Evolutionary conservation across 1,140 invertebrate genomes (phyloP).

Genomic region (Scaptomyza montana): DNA sequence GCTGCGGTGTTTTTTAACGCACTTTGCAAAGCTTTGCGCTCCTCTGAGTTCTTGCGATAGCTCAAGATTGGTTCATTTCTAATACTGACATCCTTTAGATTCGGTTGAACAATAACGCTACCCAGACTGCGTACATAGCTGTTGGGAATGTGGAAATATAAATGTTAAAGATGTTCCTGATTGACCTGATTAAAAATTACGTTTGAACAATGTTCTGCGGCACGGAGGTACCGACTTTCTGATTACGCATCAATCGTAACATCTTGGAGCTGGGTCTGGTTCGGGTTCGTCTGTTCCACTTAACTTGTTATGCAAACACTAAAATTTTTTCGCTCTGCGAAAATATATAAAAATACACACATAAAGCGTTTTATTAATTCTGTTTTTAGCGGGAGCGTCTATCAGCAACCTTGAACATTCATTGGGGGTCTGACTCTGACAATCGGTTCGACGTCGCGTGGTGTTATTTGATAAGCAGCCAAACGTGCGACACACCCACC

Average conservation of each 20-base stretch:
- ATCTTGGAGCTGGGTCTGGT: slow-evolving; percentile 48
- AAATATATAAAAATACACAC: slow-evolving; percentile 24
- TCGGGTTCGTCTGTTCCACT: slow-evolving; percentile 20
- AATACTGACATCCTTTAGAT: slow-evolving; percentile 88
- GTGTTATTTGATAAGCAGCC: slow-evolving; percentile 66
- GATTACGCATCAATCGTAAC: slow-evolving; percentile 58
- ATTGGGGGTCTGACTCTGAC: slow-evolving; percentile 48
- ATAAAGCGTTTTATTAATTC: slow-evolving; percentile 54
- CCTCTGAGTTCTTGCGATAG: slow-evolving; percentile 93
- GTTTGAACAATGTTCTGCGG: slow-evolving; percentile 42
- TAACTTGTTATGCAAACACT: slow-evolving; percentile 58
- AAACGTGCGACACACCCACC: slow-evolving; percentile 75
- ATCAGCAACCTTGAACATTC: slow-evolving; percentile 66
- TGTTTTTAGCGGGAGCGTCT: slow-evolving; percentile 47
- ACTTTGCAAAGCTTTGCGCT: slow-evolving; percentile 90
- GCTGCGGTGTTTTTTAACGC: slow-evolving; percentile 88
- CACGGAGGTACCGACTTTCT: slow-evolving; percentile 20
- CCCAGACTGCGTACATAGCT: slow-evolving; percentile 84
- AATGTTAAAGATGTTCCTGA: background rate
- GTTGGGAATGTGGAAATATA: background rate
- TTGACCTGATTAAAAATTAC: slow-evolving; percentile 27
- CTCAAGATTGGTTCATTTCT: slow-evolving; percentile 92
- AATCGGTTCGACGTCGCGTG: slow-evolving; percentile 55
- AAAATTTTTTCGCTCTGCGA: slow-evolving; percentile 31
- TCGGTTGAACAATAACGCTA: slow-evolving; percentile 86